phyloP scores from a whole-genome alignment of 2,888 invertebrate species.

The Timema cristinae region DNA sequence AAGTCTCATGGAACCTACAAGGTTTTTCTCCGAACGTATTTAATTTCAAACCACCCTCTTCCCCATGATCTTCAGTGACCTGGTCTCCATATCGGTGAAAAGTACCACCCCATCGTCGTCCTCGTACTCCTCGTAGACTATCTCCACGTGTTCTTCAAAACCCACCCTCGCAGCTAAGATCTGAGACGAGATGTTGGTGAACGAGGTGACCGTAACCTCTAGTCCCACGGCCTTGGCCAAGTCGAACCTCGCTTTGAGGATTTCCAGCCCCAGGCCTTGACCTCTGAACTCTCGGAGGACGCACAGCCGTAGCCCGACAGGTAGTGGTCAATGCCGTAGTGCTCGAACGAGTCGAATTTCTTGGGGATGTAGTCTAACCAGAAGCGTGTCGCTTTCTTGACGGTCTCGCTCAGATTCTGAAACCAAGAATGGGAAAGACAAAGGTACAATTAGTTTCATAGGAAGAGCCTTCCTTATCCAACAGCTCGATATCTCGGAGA shows the following conservation, averaged over 20 bases:
- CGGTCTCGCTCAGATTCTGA: too few relatives aligned
- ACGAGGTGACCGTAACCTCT: slow-evolving; percentile 23
- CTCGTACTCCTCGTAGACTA: slow-evolving; percentile 20
- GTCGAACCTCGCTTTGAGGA: slow-evolving; percentile 46
- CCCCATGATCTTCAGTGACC: background rate
- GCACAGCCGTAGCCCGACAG: slow-evolving; percentile 51
- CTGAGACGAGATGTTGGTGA: slow-evolving; percentile 25
- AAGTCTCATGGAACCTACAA: too few relatives aligned
- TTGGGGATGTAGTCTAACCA: too few relatives aligned
- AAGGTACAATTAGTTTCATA: too few relatives aligned
- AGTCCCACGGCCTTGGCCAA: slow-evolving; percentile 21
- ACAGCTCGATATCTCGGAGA: too few relatives aligned
- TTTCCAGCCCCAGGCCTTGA: slow-evolving; percentile 45
- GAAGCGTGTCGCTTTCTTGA: too few relatives aligned
- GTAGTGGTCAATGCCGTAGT: slow-evolving; percentile 46
- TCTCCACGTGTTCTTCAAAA: slow-evolving; percentile 21
- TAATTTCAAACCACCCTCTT: background rate
- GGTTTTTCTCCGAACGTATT: too few relatives aligned
- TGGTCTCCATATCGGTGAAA: slow-evolving; percentile 8
- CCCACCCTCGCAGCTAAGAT: slow-evolving; percentile 21
- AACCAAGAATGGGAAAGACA: too few relatives aligned
- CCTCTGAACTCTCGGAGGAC: slow-evolving; percentile 49
- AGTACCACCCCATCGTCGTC: background rate
- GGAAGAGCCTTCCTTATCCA: too few relatives aligned
- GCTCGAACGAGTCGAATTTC: slow-evolving; percentile 47